Conservation (phyloP, 2,888 invertebrate genomes). For the Mycogona germanica region DNA sequence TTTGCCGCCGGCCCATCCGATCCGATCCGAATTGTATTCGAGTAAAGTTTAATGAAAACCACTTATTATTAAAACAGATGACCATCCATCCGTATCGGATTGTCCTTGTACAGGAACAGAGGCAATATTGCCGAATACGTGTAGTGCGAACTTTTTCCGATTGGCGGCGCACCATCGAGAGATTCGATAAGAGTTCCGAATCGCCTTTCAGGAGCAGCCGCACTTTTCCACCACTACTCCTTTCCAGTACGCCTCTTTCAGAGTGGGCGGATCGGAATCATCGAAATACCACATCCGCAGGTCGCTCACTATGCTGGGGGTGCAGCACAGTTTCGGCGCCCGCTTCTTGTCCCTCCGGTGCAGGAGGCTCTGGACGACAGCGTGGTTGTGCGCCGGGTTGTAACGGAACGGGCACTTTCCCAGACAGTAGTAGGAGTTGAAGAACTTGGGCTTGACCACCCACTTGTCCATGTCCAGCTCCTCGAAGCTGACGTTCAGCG, state of each 20-base stretch:
- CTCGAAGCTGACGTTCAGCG: constrained; percentile 51
- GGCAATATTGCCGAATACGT: no score
- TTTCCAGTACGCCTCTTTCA: no score
- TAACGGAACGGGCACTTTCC: constrained; percentile 54
- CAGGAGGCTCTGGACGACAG: constrained; percentile 52
- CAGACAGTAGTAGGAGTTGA: constrained; percentile 57
- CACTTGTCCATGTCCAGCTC: constrained; percentile 48
- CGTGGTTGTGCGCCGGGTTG: constrained; percentile 57
- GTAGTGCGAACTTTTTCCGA: no score
- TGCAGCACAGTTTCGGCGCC: constrained; percentile 51
- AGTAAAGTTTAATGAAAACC: no score
- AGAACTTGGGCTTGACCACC: constrained; percentile 52
- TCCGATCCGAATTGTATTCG: no score
- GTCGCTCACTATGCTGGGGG: constrained; percentile 50
- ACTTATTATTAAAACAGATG: no score
- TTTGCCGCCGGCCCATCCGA: no score
- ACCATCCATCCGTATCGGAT: no score
- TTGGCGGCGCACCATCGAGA: no score
- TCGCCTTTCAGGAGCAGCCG: constrained; percentile 57
- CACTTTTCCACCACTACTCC: constrained; percentile 58
- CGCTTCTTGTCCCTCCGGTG: constrained; percentile 39
- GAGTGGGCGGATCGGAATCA: no score
- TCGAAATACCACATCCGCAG: constrained; percentile 52
- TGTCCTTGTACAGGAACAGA: no score
- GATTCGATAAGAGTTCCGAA: no score